Evolutionary conservation across 2,113 vertebrate genomes (phyloP).

Genomic region (Coturnix japonica): DNA sequence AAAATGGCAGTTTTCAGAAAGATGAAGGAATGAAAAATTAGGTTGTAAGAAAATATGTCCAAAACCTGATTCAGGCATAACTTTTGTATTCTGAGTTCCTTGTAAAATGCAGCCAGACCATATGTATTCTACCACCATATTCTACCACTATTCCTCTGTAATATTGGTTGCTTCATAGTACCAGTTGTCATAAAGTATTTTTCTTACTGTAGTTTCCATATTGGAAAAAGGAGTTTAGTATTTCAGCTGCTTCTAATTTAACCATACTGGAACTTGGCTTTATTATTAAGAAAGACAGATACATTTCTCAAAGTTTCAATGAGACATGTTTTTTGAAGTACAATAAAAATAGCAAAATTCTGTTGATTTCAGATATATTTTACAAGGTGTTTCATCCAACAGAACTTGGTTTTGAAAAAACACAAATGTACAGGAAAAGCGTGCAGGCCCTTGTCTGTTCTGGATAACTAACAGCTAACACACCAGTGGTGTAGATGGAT

Average conservation of each 20-base stretch:
- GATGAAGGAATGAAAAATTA: background rate
- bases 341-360: constrained; percentile 7
- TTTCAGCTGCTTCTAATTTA: constrained; percentile 59
- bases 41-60: background rate
- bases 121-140: background rate
- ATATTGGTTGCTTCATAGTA: background rate
- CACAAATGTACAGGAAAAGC: background rate
- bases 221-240: constrained; percentile 21
- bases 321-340: background rate
- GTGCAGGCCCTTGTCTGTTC: background rate
- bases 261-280: constrained; percentile 33
- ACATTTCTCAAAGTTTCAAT: background rate
- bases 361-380: constrained; percentile 33
- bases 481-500: background rate
- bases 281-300: background rate
- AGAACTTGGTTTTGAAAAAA: constrained; percentile 6
- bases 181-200: background rate
- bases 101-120: background rate
- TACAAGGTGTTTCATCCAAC: constrained; percentile 24
- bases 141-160: background rate
- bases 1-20: background rate
- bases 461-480: background rate
- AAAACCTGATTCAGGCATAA: background rate
- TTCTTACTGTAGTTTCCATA: background rate
- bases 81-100: background rate